Evolutionary conservation across 2,113 vertebrate species (phyloP), one percentile per base, ranked within the genome.

Genomic region (Numida meleagris): DNA sequence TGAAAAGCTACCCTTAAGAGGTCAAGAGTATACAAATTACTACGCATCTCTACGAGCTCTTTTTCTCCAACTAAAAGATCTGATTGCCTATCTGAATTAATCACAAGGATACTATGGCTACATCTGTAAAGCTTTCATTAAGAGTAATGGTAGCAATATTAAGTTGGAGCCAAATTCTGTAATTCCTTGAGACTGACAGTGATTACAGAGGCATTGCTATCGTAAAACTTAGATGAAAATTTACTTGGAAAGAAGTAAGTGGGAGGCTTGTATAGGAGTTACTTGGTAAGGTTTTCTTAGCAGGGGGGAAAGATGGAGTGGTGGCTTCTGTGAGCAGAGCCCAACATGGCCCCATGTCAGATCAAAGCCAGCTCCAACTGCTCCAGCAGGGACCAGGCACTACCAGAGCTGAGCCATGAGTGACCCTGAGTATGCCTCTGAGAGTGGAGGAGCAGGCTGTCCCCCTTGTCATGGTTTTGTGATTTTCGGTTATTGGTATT

Each of bases 71-170:
- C 25, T 79, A 79, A 80, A 48, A 66, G 5, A 91, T 76, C 53
- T 93, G 89, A 84, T 92, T 96, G 78, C 10, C 25, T 91, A 79
- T 89, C 87, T 96, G 80, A 95, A 94, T 50, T 82, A 97, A 95
- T 93, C 78, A 85, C 74, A 68, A 29, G 33, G 40, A 74, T 82
- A 74, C 34, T 48, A 23, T 7, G 21, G 31, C 78, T 82, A 48
- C 36, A 74, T 77, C 66, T 72, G 57, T 29, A 89, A 75, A 90
- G 57, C 33, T 92, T 61, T 94, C 38, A 75, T 82, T 80, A 71
- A 86, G 57, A 38, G 31, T 18, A 46, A 57, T 76, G 67, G 88
- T 68, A 61, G 20, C 50, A 62, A 16, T 65, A 72, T 25, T 25
- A 73, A 8, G 45, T 34, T 21, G 2, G 24, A 74, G 24, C 45